Base-by-base conservation (phyloP, 1,140 invertebrate genomes). In the Drosophila bipectinata region DNA sequence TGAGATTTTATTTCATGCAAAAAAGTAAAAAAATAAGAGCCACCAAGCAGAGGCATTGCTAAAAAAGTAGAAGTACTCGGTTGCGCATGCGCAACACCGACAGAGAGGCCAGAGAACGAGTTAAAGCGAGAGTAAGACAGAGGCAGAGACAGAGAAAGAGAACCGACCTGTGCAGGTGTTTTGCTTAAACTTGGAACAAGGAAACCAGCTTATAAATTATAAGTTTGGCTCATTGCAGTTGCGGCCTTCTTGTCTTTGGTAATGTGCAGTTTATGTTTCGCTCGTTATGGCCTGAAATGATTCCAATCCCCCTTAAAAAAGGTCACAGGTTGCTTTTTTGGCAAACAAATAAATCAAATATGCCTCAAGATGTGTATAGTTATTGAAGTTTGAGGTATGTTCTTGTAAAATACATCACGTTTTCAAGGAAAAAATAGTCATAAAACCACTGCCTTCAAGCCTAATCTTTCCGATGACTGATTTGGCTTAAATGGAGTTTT, bases 1-100 rank as follows among this genome's bases (percentile, higher is more conserved):
- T 88, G 83, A 88, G 83, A 88, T 88, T 88, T 88, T 88, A 79
- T 88, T 88, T 88, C 83, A 88, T 88, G 83, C 83, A 88, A 88
- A 88, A 75, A 85, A 82, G 21, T 21, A 68, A 64, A 68, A 66
- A 68, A 85, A 81, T 24, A 62, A 45, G 37, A 63, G 60, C 52
- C 34, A 53, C 34, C 34, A 44, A 34, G 52, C 39, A 14, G 39
- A 61, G 32, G 59, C n/a, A 3, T 10, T 10, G 34, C 61, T 34
- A 32, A 82, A 74, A 85, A 88, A 88, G 83, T 83, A 88, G 79
- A 88, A 88, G 83, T 88, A 87, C 83, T 79, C 76, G 76, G 56
- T 48, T 69, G 66, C 63, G 66, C 66, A 69, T 69, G 66, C 66
- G 66, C 66, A 69, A 34, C 66, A 69, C 66, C 21, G 66, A 15